Percentiles rank a stretch among this genome's conserved stretches.
These are phyloP conservation scores for Styela plicata DNA, from an alignment of 23 tunicate species.

Conservation along the genomic window DNA sequence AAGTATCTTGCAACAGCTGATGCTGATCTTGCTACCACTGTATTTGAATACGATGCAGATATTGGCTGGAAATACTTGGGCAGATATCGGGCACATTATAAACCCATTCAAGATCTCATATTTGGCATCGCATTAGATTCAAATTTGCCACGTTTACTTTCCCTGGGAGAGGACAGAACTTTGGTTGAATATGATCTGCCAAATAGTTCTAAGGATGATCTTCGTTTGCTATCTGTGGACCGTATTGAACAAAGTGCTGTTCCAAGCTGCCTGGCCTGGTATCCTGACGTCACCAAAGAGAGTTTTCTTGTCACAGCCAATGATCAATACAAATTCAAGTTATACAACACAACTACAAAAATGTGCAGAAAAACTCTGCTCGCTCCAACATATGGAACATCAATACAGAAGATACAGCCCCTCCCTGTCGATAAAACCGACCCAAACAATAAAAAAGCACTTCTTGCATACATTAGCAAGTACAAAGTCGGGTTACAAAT, in stretches of 20 bases:
- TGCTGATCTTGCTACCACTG: conserved; percentile 56
- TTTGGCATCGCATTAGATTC: conserved; percentile 78
- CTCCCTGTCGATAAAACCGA: conserved; percentile 27
- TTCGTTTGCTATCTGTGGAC: conserved; percentile 52
- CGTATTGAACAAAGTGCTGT: conserved; percentile 85
- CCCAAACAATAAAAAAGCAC: conserved; percentile 29
- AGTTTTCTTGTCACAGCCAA: conserved; percentile 72
- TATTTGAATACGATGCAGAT: conserved; percentile 34
- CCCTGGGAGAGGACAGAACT: conserved; percentile 74
- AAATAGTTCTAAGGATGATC: conserved; percentile 60
- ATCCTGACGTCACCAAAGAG: conserved; percentile 75
- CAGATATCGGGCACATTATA: conserved; percentile 87
- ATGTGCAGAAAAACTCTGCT: conserved; percentile 84
- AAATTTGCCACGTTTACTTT: conserved; percentile 47
- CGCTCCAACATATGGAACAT: conserved; percentile 87
- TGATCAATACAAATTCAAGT: conserved; percentile 81
- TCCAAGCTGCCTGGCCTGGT: conserved; percentile 79
- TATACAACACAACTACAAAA: conserved; percentile 91
- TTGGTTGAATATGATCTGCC: conserved; percentile 83
- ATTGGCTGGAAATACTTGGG: conserved; percentile 82
- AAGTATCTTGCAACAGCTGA: conserved; percentile 85
- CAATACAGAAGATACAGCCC: conserved; percentile 40
- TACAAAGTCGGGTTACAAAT: conserved; percentile 82
- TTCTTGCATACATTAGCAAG: conserved; percentile 61
- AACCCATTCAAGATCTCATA: conserved; percentile 53